Percentiles rank a stretch among this genome's conserved stretches.
phyloP scores from a whole-genome alignment of 2,797 vertebrate species.

The Oreortyx pictus region DNA sequence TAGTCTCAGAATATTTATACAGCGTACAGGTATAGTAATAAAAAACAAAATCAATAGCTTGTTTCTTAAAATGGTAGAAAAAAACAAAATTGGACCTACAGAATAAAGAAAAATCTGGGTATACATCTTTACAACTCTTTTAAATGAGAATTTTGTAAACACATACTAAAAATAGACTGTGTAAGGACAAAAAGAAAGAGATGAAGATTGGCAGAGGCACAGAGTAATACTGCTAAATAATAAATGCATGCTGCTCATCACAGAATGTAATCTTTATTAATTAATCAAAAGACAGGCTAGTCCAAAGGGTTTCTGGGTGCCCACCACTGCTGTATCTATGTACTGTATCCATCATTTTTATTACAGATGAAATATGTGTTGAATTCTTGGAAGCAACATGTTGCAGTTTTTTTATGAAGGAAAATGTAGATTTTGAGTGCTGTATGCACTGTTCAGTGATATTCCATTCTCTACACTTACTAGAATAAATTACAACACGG shows the following conservation, averaged over 20 bases:
- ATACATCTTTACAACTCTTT: conserved; percentile 15
- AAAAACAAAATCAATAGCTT: background rate
- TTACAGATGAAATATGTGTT: background rate
- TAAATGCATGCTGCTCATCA: background rate
- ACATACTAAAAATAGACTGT: conserved; percentile 18
- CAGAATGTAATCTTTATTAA: conserved; percentile 10
- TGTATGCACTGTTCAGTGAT: background rate
- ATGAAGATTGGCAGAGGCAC: background rate
- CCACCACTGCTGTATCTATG: background rate
- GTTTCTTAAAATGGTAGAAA: background rate
- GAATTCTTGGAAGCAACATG: background rate
- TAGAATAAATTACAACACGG: background rate
- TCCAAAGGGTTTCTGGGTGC: background rate
- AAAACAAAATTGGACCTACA: background rate
- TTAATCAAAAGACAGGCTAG: background rate
- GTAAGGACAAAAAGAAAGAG: conserved; percentile 20
- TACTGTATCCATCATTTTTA: background rate
- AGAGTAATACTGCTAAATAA: conserved; percentile 20
- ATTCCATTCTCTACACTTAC: background rate
- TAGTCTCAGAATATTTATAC: conserved; percentile 1
- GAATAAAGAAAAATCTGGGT: conserved; percentile 13
- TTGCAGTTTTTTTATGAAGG: background rate
- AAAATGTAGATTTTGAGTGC: background rate
- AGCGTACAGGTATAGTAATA: background rate
- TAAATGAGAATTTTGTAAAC: conserved; percentile 30